Evolutionary conservation across 2,797 vertebrate genomes (phyloP), one percentile per base, ranked within the genome.

Genomic region (Scyliorhinus canicula): DNA sequence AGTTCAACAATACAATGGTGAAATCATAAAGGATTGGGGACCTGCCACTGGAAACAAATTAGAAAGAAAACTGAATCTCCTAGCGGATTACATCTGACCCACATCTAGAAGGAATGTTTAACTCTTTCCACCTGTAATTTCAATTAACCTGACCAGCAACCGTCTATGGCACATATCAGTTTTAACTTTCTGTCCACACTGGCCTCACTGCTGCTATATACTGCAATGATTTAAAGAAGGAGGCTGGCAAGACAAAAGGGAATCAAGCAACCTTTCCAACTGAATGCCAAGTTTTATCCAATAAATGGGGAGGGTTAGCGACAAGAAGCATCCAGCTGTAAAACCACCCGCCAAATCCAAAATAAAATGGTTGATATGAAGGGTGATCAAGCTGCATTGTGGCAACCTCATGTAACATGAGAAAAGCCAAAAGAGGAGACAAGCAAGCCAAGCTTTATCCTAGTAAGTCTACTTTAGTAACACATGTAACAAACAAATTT

Each of bases 81-180:
- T 31, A 52, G 50, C 12, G 93, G 44, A 71, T 28, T 94, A 94
- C 67, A 93, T 5, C 65, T 71, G 93, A 93, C 28, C 47, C 93
- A 74, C 93, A 69, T 71, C 31, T 47, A 93, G 67, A 94, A 74
- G 47, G 74, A 74, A n/a, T 16, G 8, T 94, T 74, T 74, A 52
- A 47, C 40, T 31, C 21, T 52, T 52, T 47, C 91, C 44, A 35
- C 47, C 28, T 19, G 19, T 71, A 16, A 50, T 12, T n/a, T 14
- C 47, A 94, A 74, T 55, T 94, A 31, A 94, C 14, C 47, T 52
- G 67, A n/a, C 47, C 28, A 94, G 67, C 44, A 94, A 94, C 67
- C 47, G 35, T 71, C 26, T 74, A 7, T 14, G 24, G 40, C 50
- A 74, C 35, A 71, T 31, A 52, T 50, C 47, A 31, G 28, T 4